Conservation (phyloP, 2,888 invertebrate species). For the Tholera decimalis region DNA sequence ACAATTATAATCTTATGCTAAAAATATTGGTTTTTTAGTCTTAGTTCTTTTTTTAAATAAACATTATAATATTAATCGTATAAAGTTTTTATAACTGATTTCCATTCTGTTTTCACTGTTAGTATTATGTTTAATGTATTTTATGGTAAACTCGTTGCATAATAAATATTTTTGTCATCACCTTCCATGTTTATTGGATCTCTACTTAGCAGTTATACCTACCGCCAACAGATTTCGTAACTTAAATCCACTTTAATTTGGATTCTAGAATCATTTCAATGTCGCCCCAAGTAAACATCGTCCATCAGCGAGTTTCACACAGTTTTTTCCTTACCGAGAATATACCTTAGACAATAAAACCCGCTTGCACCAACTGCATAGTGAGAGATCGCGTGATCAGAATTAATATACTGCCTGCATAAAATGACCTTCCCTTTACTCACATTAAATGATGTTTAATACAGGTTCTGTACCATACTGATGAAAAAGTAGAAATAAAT, state of each 20-base stretch:
- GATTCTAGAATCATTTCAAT: conserved; percentile 31
- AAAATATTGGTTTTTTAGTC: no score
- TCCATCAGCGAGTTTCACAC: conserved; percentile 40
- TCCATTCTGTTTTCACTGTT: no score
- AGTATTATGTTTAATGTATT: no score
- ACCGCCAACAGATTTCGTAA: conserved; percentile 14
- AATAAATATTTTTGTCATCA: no score
- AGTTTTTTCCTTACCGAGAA: conserved; percentile 49
- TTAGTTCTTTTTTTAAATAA: no score
- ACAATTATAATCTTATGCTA: no score
- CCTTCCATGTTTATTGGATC: neutral
- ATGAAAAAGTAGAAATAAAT: conserved; percentile 12
- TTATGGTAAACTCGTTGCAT: no score
- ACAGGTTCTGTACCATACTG: neutral
- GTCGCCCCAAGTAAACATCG: conserved; percentile 35
- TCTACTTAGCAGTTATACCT: neutral
- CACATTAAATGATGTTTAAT: conserved; percentile 22
- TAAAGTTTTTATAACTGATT: no score
- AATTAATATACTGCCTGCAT: conserved; percentile 58
- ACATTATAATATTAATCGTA: no score
- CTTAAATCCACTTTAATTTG: conserved; percentile 23
- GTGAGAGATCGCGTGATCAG: conserved; percentile 59
- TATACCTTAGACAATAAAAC: conserved; percentile 53
- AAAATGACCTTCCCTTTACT: conserved; percentile 44
- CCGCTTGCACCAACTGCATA: conserved; percentile 38